Evolutionary conservation across 2,888 invertebrate species (phyloP).

Genomic region (Dascillus cervinus): DNA sequence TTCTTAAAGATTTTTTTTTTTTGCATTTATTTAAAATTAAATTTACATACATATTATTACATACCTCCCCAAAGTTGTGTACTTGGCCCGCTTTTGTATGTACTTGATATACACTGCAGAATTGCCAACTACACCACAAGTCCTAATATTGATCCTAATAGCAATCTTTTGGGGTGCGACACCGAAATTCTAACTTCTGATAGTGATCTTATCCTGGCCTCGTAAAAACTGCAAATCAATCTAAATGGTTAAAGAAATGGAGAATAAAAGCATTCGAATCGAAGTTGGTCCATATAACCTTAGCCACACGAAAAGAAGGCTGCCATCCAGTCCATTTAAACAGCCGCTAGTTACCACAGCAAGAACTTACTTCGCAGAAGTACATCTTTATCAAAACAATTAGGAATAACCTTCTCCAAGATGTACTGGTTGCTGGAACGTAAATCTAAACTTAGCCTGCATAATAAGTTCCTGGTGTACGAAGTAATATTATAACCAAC

Average conservation of each 20-base stretch:
- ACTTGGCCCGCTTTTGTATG: slow-evolving; percentile 2
- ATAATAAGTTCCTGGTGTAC: slow-evolving; percentile 2
- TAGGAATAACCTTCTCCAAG: slow-evolving; percentile 2
- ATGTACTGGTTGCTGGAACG: slow-evolving; percentile 3
- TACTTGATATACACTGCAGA: slow-evolving; percentile 2
- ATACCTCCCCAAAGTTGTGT: slow-evolving; percentile 2
- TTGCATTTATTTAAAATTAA: too few species aligned
- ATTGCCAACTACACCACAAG: not conserved
- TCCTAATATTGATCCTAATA: slow-evolving; percentile 1
- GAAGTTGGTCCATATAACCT: slow-evolving; percentile 1
- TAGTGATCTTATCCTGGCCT: not conserved
- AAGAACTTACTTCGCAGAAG: slow-evolving; percentile 4
- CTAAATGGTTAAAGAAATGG: not conserved
- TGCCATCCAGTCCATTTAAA: slow-evolving; percentile 2
- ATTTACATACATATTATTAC: too few species aligned
- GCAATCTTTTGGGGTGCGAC: slow-evolving; percentile 2
- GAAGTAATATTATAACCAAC: too few species aligned
- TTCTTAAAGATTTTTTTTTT: too few species aligned
- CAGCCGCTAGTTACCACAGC: slow-evolving; percentile 1
- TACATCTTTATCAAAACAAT: slow-evolving; percentile 3
- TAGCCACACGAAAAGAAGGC: not conserved
- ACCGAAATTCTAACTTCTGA: slow-evolving; percentile 1
- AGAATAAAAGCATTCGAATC: not conserved
- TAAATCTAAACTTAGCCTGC: slow-evolving; percentile 3
- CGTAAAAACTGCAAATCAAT: slow-evolving; percentile 1